Base-by-base conservation (phyloP, 2,113 vertebrate species). In the Hydropotes inermis region DNA sequence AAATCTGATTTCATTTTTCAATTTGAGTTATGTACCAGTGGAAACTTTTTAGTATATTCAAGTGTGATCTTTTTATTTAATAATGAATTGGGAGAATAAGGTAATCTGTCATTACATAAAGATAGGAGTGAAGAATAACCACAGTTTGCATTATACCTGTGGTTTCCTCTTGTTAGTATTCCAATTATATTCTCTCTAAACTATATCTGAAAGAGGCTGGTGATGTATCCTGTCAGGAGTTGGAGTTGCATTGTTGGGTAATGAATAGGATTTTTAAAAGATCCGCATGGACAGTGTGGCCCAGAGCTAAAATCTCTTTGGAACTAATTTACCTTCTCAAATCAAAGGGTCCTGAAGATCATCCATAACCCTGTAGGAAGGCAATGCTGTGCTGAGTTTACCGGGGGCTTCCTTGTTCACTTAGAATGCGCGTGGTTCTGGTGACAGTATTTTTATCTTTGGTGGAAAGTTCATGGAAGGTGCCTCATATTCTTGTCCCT, bases 251-350 rank as follows among this genome's bases (percentile, higher is more conserved):
- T 45, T 94, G 58, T 67, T 87, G 19, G 57, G n/a, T 85, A 50
- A 87, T 85, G 25, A 33, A 50, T 7, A 95, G 45, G 76, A 50
- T 87, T 95, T 93, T 94, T 4, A n/a, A 86, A 84, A 93, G 36
- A 87, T 85, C 21, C 30, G 4, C 52, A 28, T 92, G 64, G 43
- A 90, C 45, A 55, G 1, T 88, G 61, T 89, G 33, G 61, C 43
- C 74, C 88, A 83, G 78, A 95, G 70, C 79, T 86, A 23, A 76
- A 70, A 54, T 94, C 95, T 97, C 98, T 97, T 92, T 82, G 83
- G 74, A 98, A 28, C 83, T 97, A 97, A 97, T 97, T 97, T 96
- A 97, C 83, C 28, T 83, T 84, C 57, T 83, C n/a, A 91, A 76
- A 89, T 96, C 96, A 96, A 95, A 94, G 54, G 43, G 43, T 78